Evolutionary conservation across 1,140 invertebrate genomes (phyloP).

Genomic region (Sarcophaga bullata): DNA sequence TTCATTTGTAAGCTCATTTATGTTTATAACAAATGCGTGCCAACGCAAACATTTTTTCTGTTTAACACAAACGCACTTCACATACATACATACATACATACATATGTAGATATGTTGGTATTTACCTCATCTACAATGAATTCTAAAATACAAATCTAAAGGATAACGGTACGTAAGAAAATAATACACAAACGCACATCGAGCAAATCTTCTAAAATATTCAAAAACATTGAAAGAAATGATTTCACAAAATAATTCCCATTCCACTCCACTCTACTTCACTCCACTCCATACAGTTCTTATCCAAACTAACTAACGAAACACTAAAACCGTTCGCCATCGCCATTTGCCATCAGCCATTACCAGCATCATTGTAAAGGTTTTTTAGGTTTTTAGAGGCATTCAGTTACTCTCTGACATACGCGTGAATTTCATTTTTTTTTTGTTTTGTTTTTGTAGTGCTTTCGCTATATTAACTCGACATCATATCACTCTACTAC

Average conservation of each 20-base stretch:
- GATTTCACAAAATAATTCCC: not conserved
- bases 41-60: constrained; percentile 42
- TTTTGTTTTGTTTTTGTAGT: too few species aligned
- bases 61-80: not conserved
- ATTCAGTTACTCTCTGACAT: not conserved
- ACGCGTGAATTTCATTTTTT: not conserved
- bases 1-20: constrained; percentile 66
- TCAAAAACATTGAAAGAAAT: constrained; percentile 32
- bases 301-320: constrained; percentile 2
- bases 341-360: too few species aligned
- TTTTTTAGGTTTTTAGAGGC: constrained; percentile 3
- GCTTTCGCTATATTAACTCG: constrained; percentile 19
- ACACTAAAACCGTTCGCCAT: constrained; percentile 33
- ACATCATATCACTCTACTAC: not conserved
- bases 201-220: constrained; percentile 41
- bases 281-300: not conserved
- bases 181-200: not conserved
- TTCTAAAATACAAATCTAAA: too few species aligned
- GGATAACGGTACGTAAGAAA: too few species aligned
- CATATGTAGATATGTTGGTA: not conserved
- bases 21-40: constrained; percentile 66
- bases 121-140: too few species aligned
- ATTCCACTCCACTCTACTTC: not conserved
- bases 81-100: not conserved
- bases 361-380: not conserved